Evolutionary conservation across 2,888 invertebrate genomes (phyloP), one percentile per base, ranked within the genome.

Genomic region (Bursaphelenchus okinawaensis): DNA sequence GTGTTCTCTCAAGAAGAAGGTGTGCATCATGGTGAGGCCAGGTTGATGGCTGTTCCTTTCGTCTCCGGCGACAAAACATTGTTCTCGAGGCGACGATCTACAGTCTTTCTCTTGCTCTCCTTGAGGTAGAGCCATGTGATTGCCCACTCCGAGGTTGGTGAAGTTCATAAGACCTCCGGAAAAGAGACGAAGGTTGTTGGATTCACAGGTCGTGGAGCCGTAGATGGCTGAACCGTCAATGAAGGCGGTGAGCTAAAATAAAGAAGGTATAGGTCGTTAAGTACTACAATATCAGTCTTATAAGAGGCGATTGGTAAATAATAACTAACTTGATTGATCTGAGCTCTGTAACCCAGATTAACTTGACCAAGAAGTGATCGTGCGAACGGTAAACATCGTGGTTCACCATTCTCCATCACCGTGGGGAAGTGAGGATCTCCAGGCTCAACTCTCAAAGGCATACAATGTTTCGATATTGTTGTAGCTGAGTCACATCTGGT

Each of bases 401-500:
- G 85, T 66, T 89, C 89, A 0, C 92, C 92, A 0, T 90, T 90
- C 0, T 90, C 89, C 82, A 92, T 91, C 29, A 90, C 72, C 69
- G 91, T 90, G n/a, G 86, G 86, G 83, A 92, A 94, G 84, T 89
- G 91, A 68, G 91, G 90, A 84, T 94, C 94, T 0, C 91, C 90
- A 12, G 69, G 57, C 26, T 69, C 0, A 0, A 94, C 89, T 0
- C 90, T 90, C 85, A 94, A 91, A 0, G 94, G 94, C 85, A 90
- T 90, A 82, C 94, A 94, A 82, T 93, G 93, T 0, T 92, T 91
- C 83, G 93, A 93, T 0, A 93, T 91, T 0, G 90, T 90, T 58
- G 89, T 86, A 0, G 89, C 87, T 0, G 93, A 91, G 80, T 93
- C 91, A 82, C 94, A 94, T 12, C 75, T 68, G 29, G 68, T 68